Evolutionary conservation across 2,888 invertebrate species (phyloP).

Genomic region (Drosophila phalerata): DNA sequence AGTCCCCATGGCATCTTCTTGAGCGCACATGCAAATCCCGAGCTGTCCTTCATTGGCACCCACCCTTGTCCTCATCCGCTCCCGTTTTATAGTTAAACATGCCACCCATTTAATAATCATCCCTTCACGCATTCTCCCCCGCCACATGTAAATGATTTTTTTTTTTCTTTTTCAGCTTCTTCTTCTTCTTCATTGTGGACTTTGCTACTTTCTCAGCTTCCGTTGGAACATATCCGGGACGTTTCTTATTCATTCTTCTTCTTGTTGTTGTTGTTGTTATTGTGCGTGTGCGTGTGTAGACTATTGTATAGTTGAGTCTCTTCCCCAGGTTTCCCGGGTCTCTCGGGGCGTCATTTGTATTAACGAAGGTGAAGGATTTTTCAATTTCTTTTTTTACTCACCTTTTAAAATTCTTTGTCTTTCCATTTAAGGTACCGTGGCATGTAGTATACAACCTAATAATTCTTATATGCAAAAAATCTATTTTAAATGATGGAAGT

Average conservation of each 20-base stretch:
- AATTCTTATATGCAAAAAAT: not conserved
- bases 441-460: not conserved
- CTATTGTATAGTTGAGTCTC: slow-evolving; percentile 37
- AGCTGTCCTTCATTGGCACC: slow-evolving; percentile 75
- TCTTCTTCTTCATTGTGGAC: slow-evolving; percentile 21
- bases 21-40: slow-evolving; percentile 58
- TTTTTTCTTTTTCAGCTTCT: slow-evolving; percentile 21
- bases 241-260: slow-evolving; percentile 46
- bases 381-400: slow-evolving; percentile 58
- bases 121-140: slow-evolving; percentile 72
- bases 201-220: slow-evolving; percentile 69
- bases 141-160: slow-evolving; percentile 80
- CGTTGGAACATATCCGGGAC: slow-evolving; percentile 58
- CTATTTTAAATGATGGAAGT: not conserved
- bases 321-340: slow-evolving; percentile 44
- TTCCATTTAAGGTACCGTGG: slow-evolving; percentile 37
- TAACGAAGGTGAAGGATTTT: slow-evolving; percentile 83
- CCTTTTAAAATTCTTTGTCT: slow-evolving; percentile 45
- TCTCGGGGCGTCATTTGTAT: slow-evolving; percentile 84
- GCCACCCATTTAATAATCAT: slow-evolving; percentile 85
- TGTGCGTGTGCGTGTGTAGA: slow-evolving; percentile 56
- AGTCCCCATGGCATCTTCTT: slow-evolving; percentile 33
- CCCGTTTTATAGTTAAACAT: slow-evolving; percentile 82
- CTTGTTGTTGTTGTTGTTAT: slow-evolving; percentile 31
- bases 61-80: slow-evolving; percentile 64